Evolutionary conservation across 2,888 invertebrate species (phyloP).

Genomic region (Leptothorax acervorum): DNA sequence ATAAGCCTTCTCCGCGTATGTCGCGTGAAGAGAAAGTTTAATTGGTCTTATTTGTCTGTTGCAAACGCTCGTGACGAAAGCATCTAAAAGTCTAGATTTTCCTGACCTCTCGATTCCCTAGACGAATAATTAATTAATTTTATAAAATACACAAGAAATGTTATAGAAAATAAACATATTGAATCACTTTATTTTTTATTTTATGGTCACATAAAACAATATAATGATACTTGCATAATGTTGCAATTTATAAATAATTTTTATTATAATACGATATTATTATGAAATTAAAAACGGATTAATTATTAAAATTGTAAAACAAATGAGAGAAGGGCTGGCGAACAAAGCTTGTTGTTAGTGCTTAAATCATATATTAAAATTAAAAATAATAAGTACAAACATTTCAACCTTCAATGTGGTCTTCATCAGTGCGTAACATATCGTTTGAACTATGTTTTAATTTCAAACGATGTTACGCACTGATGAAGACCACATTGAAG

Average conservation of each 20-base stretch:
- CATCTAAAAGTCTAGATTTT: constrained; percentile 87
- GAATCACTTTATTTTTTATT: background rate
- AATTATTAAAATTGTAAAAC: background rate
- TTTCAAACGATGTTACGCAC: no score
- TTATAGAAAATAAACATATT: background rate
- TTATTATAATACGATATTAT: background rate
- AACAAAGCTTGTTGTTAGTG: no score
- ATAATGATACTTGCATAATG: constrained; percentile 2
- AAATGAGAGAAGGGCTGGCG: no score
- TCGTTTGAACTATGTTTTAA: no score
- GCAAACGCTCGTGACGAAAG: constrained; percentile 81
- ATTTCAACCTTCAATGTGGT: no score
- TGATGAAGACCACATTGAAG: no score
- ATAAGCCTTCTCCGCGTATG: constrained; percentile 68
- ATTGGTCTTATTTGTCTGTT: constrained; percentile 69
- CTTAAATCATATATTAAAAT: no score
- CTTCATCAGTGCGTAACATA: no score
- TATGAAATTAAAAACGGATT: background rate
- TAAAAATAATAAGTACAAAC: no score
- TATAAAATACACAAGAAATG: background rate
- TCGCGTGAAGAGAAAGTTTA: constrained; percentile 66
- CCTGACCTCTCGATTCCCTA: constrained; percentile 87
- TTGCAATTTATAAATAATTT: background rate
- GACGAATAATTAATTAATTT: background rate
- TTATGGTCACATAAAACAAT: background rate